Evolutionary conservation across 2,797 vertebrate genomes (phyloP).

Genomic region (Sardinella longiceps): DNA sequence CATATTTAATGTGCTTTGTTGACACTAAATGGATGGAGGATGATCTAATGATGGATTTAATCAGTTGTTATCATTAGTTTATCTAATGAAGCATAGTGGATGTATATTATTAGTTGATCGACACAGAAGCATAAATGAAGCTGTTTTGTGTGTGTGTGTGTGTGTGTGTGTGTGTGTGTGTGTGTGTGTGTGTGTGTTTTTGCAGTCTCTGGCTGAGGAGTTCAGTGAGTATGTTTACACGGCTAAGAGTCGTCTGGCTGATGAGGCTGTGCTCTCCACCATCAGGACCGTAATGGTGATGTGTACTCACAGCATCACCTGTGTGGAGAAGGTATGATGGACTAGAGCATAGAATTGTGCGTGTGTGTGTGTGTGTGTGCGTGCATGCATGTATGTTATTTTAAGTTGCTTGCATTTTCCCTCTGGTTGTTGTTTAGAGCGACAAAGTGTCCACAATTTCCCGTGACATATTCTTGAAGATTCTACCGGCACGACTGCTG

Average conservation of each 20-base stretch:
- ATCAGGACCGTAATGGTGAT: slow-evolving; percentile 81
- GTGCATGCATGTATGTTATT: background rate
- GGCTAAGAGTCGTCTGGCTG: slow-evolving; percentile 81
- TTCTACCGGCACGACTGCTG: slow-evolving; percentile 84
- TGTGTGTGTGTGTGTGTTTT: no score
- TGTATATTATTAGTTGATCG: no score
- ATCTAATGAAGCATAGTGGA: no score
- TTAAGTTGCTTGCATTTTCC: background rate
- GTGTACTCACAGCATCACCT: slow-evolving; percentile 77
- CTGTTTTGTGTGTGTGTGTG: background rate
- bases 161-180: slow-evolving; percentile 19
- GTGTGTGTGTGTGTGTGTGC: background rate
- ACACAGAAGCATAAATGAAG: no score
- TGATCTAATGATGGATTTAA: background rate
- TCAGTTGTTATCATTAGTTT: background rate
- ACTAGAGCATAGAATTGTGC: background rate
- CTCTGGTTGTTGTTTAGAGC: slow-evolving; percentile 51
- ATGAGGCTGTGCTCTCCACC: slow-evolving; percentile 74
- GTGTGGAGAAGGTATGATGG: slow-evolving; percentile 77
- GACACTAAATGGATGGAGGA: background rate
- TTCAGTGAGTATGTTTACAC: slow-evolving; percentile 80
- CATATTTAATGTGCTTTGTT: background rate
- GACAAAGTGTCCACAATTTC: slow-evolving; percentile 61
- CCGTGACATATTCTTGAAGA: slow-evolving; percentile 80
- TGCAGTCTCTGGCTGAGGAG: slow-evolving; percentile 85